Evolutionary conservation across 2,113 vertebrate species (phyloP).

Genomic region (Chlamydotis undulata): DNA sequence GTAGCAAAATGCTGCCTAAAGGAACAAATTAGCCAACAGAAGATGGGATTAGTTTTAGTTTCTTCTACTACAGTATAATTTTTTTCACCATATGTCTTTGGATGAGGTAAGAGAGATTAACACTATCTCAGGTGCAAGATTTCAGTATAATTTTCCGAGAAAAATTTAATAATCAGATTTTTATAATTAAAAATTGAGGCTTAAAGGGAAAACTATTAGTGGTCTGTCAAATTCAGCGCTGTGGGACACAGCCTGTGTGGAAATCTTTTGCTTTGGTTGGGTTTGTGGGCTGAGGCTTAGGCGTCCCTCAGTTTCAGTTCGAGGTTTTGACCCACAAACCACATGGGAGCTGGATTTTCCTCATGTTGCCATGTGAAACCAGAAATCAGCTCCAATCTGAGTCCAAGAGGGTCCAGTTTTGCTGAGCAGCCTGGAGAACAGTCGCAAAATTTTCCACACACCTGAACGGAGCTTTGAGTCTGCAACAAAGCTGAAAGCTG

Average conservation of each 20-base stretch:
- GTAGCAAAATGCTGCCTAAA: background rate
- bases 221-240: background rate
- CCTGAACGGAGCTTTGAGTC: conserved; percentile 44
- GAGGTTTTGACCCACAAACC: conserved; percentile 7
- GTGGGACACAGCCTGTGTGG: background rate
- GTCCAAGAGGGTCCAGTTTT: conserved; percentile 2
- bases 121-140: background rate
- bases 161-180: background rate
- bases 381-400: conserved; percentile 20
- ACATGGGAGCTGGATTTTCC: background rate
- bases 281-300: background rate
- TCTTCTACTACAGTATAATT: background rate
- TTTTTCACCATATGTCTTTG: background rate
- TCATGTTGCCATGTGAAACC: conserved; percentile 27
- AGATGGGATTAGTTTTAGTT: conserved; percentile 4
- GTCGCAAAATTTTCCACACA: conserved; percentile 65
- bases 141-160: background rate
- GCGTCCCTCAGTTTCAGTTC: background rate
- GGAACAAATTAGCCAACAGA: background rate
- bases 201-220: background rate
- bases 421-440: conserved; percentile 27
- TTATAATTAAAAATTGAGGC: background rate
- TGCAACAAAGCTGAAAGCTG: conserved; percentile 61
- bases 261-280: background rate
- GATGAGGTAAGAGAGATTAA: background rate